phyloP scores from a whole-genome alignment of 2,888 invertebrate genomes.

The Stegophylla sp. region DNA sequence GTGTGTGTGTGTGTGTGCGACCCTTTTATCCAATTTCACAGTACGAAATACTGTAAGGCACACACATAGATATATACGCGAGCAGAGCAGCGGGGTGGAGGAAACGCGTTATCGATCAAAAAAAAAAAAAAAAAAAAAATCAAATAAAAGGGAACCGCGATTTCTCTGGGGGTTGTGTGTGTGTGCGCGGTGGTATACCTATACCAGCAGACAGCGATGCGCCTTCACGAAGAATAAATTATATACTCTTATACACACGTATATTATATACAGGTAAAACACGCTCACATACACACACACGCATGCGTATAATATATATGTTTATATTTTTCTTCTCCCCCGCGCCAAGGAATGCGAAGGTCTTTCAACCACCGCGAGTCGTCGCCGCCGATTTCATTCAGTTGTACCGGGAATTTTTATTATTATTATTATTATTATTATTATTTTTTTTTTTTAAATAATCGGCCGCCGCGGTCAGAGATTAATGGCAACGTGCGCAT shows the following conservation, averaged over 20 bases:
- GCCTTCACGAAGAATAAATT: conserved; percentile 28
- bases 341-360: conserved; percentile 39
- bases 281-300: too few species aligned
- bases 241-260: not conserved
- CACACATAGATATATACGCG: not conserved
- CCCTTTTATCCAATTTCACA: conserved; percentile 51
- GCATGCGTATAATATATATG: not conserved
- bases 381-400: conserved; percentile 50
- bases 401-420: conserved; percentile 45
- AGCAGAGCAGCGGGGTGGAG: conserved; percentile 8
- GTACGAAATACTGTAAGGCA: conserved; percentile 26
- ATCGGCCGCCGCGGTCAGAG: conserved; percentile 52
- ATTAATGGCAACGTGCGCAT: conserved; percentile 53
- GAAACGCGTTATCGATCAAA: conserved; percentile 54
- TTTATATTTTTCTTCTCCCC: conserved; percentile 20
- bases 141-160: conserved; percentile 40
- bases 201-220: conserved; percentile 53
- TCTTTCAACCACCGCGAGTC: not conserved
- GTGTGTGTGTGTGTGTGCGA: conserved; percentile 26
- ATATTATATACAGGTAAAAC: not conserved
- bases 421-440: conserved; percentile 46
- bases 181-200: not conserved
- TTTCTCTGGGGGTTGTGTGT: conserved; percentile 1
- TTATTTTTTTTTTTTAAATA: conserved; percentile 37
- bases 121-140: conserved; percentile 28